Base-by-base conservation (phyloP, 2,113 vertebrate species). In the Craseonycteris thonglongyai region DNA sequence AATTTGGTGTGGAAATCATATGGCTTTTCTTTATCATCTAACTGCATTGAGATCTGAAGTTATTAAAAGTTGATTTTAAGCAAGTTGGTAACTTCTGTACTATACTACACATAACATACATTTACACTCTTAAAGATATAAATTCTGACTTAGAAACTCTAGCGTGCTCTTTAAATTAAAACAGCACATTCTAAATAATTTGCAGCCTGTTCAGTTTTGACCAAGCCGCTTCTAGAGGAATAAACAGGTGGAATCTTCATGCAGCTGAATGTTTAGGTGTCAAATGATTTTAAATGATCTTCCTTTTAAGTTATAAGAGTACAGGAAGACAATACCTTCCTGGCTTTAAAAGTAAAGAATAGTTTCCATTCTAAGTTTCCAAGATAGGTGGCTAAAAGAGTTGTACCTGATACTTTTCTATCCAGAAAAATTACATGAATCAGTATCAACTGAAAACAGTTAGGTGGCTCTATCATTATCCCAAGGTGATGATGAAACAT, bases 111-210 rank as follows among this genome's bases (percentile, higher is more conserved):
- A 38, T 56, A 68, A 38, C 38, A 91, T 4, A 38, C 38, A 91
- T 4, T 61, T 59, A 75, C 22, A 63, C 42, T 63, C 93, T 85
- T 10, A 95, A 88, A 93, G 56, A 51, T 22, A 59, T 0, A 85
- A 78, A 19, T 63, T 78, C 22, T 85, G 38, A 66, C 9, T 68
- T 76, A 72, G 5, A 92, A 94, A 90, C 4, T 58, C 81, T 90
- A 85, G 81, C 54, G 90, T 28, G 21, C n/a, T 74, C 84, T 88
- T 74, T 63, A 87, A 66, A 30, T 88, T 63, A 81, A 89, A 95
- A 75, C 74, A 66, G 84, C 8, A 80, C 71, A 63, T 19, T 89
- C n/a, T 11, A 8, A 63, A 75, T 68, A 42, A 51, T 11, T 22
- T 24, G 16, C 51, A 76, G 33, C 19, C 63, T 58, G 4, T 40